Percentiles rank a stretch among this genome's conserved stretches.
phyloP scores from a whole-genome alignment of 2,113 vertebrate genomes.

The Mastomys natalensis region DNA sequence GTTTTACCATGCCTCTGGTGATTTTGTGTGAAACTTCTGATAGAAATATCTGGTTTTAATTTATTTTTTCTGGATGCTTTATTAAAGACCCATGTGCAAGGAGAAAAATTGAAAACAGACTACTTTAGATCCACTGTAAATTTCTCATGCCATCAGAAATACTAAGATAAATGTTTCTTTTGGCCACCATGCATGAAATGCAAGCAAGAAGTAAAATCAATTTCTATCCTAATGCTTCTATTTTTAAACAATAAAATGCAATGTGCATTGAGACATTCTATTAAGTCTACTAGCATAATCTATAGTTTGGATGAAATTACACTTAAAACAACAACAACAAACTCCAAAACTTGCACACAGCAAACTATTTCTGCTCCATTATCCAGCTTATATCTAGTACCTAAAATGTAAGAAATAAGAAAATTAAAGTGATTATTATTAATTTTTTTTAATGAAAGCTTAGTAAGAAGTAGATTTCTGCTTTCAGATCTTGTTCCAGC shows the following conservation, averaged over 20 bases:
- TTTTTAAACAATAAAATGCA: constrained; percentile 78
- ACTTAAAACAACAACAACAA: not conserved
- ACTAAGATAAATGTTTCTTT: constrained; percentile 81
- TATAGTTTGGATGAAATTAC: constrained; percentile 41
- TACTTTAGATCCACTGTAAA: constrained; percentile 83
- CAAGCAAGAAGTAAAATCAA: constrained; percentile 79
- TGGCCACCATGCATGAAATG: constrained; percentile 77
- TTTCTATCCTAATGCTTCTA: constrained; percentile 73
- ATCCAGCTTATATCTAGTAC: constrained; percentile 41
- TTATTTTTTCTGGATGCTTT: constrained; percentile 86
- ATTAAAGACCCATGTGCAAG: constrained; percentile 81
- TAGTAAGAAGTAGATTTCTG: constrained; percentile 58
- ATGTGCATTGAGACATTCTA: constrained; percentile 60
- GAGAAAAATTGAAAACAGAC: constrained; percentile 87
- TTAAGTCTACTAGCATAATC: constrained; percentile 54
- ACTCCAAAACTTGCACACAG: not conserved
- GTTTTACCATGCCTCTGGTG: constrained; percentile 69
- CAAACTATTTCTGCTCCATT: constrained; percentile 41
- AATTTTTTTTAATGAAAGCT: constrained; percentile 17
- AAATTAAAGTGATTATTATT: constrained; percentile 60
- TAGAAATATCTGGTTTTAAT: constrained; percentile 87
- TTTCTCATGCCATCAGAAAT: constrained; percentile 84
- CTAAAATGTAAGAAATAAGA: constrained; percentile 68
- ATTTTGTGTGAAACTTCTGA: constrained; percentile 86
- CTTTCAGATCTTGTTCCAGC: constrained; percentile 32